Evolutionary conservation across 2,113 vertebrate genomes (phyloP), one percentile per base, ranked within the genome.

Genomic region (Poecilia latipinna): DNA sequence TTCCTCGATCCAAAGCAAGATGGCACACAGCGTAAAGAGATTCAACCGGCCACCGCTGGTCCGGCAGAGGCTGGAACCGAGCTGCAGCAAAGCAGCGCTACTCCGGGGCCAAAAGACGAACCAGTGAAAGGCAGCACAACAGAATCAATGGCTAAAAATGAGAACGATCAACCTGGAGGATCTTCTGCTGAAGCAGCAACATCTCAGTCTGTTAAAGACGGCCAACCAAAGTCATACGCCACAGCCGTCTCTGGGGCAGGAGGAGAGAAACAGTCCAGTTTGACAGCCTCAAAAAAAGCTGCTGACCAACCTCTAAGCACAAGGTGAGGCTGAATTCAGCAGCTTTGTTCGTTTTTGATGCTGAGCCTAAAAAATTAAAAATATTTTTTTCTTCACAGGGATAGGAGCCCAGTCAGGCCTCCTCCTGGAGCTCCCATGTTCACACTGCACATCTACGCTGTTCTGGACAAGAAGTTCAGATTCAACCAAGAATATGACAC

Each of bases 361-460:
- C 60, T 11, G 0, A 37, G 13, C 0, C 26, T 74, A 15, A 15
- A 0, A 17, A 12, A 1, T 78, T 0, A 10, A 44, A 0, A 0
- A 3, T 17, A 3, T 0, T 68, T 63, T 67, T 61, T 29, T 70
- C 31, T 69, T 61, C 6, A 7, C 86, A 94, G 93, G 0, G 84
- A 82, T 22, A 32, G 3, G 2, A 85, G 86, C 12, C 68, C 86
- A 24, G 79, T 72, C 31, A 90, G 61, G 63, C 6, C 60, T 28
- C 84, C 78, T 1, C 57, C 74, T 2, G 26, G 1, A 3, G 31
- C 13, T 0, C 78, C 88, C 5, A 57, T 74, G 70, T 89, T 94
- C 78, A 93, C 88, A 42, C 70, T 94, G 29, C 69, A 93, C 80
- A 72, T 94, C 62, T 86, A 93, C 3, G 87, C 92, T 8, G 85